Percentiles rank a stretch among this genome's conserved stretches.
phyloP scores from a whole-genome alignment of 2,888 invertebrate species.

The Thysanoteuthis rhombus region DNA sequence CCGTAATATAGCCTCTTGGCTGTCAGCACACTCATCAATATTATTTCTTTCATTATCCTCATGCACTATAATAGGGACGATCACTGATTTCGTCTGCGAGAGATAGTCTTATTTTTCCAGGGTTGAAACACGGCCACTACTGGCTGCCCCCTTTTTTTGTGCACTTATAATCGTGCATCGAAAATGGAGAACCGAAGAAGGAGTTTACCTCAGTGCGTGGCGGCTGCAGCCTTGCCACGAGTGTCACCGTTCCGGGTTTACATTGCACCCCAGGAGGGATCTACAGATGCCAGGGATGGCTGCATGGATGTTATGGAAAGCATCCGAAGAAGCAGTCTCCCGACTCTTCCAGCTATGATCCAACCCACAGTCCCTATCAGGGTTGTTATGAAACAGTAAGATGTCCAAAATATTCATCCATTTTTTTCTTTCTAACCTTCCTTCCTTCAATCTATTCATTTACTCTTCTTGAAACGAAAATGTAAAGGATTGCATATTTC shows the following conservation, averaged over 20 bases:
- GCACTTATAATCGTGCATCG: neutral
- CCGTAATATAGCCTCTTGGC: neutral
- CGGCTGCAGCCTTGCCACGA: conserved; percentile 22
- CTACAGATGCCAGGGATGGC: neutral
- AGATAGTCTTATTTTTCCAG: neutral
- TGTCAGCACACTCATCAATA: neutral
- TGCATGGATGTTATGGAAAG: conserved; percentile 27
- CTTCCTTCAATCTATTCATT: neutral
- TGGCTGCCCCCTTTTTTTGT: neutral
- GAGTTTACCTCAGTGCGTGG: conserved; percentile 18
- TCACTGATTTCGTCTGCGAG: neutral
- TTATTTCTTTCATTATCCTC: neutral
- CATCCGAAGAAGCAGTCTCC: conserved; percentile 22
- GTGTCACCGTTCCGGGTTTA: conserved; percentile 23
- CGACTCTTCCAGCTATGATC: neutral
- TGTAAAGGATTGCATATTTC: neutral
- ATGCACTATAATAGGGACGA: neutral
- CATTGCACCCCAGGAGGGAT: conserved; percentile 14
- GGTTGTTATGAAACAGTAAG: conserved; percentile 30
- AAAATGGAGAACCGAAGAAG: conserved; percentile 22
- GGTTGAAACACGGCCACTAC: neutral
- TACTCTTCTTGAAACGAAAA: neutral
- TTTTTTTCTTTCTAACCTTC: neutral
- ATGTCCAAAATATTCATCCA: neutral
- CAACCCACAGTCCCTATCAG: conserved; percentile 20